Conservation (phyloP, 2,113 vertebrate genomes). For the Rhea americana region DNA sequence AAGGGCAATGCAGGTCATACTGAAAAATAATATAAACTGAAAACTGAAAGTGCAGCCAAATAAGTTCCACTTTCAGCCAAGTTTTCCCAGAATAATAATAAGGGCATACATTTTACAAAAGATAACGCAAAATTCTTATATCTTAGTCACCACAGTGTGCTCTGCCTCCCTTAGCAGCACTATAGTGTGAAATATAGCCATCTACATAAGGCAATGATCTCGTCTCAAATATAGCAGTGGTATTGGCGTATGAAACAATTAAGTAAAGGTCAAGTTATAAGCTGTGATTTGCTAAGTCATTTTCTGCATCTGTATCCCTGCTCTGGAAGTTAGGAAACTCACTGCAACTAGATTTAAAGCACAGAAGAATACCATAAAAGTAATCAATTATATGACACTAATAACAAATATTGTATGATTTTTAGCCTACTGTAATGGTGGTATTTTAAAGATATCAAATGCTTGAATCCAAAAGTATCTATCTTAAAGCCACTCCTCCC, state of each 20-base stretch:
- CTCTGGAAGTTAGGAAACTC: background rate
- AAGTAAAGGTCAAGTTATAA: constrained; percentile 17
- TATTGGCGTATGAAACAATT: background rate
- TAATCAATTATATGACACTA: background rate
- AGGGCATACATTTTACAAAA: background rate
- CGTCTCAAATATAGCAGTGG: background rate
- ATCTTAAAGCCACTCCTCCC: background rate
- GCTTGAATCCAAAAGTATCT: background rate
- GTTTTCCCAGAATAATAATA: constrained; percentile 6
- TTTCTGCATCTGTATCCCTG: constrained; percentile 8
- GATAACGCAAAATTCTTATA: background rate
- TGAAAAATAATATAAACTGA: constrained; percentile 44
- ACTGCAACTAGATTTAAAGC: background rate
- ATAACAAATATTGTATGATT: background rate
- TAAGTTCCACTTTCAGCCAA: background rate
- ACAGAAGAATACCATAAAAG: background rate
- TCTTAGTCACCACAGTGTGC: background rate
- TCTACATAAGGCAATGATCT: background rate
- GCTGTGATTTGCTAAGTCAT: constrained; percentile 13
- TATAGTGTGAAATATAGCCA: background rate
- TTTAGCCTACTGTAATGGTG: background rate
- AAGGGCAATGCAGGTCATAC: constrained; percentile 12
- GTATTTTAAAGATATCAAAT: background rate
- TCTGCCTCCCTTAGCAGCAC: background rate
- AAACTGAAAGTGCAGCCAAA: background rate